phyloP scores from a whole-genome alignment of 2,888 invertebrate species.

The Cyaniris semiargus region DNA sequence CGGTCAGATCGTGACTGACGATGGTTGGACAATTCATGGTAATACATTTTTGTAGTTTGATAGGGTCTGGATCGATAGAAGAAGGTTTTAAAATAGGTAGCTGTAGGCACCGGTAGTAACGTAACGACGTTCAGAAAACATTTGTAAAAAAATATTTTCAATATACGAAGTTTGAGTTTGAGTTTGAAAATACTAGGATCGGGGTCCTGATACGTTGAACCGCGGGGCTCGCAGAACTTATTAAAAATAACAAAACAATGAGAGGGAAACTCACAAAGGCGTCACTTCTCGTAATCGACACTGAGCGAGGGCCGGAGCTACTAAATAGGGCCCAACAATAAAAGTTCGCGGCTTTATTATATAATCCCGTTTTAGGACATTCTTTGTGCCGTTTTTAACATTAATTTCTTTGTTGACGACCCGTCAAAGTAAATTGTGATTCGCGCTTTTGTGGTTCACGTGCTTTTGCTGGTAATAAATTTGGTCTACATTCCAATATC shows the following conservation, averaged over 20 bases:
- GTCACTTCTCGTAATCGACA: slow-evolving; percentile 23
- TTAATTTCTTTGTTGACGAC: slow-evolving; percentile 37
- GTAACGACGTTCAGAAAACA: too few relatives aligned
- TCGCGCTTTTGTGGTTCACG: neutral
- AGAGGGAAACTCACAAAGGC: slow-evolving; percentile 20
- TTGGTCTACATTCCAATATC: neutral
- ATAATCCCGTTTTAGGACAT: slow-evolving; percentile 65
- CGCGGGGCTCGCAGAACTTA: neutral
- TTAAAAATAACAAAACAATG: slow-evolving; percentile 24
- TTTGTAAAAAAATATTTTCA: too few relatives aligned
- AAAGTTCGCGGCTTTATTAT: slow-evolving; percentile 73
- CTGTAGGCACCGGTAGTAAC: too few relatives aligned
- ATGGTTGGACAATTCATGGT: too few relatives aligned
- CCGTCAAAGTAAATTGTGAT: slow-evolving; percentile 9
- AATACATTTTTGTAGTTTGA: too few relatives aligned
- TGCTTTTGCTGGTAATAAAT: neutral
- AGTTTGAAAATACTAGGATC: too few relatives aligned
- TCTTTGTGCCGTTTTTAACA: slow-evolving; percentile 20
- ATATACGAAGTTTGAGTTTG: too few relatives aligned
- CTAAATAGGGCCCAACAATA: slow-evolving; percentile 66
- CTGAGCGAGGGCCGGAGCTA: slow-evolving; percentile 54
- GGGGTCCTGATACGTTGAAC: neutral
- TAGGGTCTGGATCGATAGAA: too few relatives aligned
- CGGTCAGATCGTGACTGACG: too few relatives aligned
- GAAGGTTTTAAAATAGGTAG: neutral